Conservation (phyloP, 2,113 vertebrate genomes). For the Anhinga anhinga region DNA sequence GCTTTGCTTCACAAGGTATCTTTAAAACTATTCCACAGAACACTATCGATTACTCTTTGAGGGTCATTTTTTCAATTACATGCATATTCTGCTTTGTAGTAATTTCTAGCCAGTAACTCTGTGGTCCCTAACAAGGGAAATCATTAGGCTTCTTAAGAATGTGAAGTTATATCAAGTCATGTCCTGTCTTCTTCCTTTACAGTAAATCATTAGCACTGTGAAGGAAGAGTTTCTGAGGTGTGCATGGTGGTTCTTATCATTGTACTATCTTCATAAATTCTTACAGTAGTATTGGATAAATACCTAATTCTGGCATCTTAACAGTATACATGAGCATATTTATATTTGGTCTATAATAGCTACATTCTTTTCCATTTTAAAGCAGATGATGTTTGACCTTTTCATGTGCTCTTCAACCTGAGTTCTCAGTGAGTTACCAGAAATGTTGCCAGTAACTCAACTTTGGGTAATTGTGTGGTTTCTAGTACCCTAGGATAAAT, state of each 20-base stretch:
- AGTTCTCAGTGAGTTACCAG: not conserved
- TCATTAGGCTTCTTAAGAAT: not conserved
- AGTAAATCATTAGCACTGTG: not conserved
- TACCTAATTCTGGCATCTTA: not conserved
- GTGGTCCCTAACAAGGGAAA: not conserved
- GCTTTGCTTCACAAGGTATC: not conserved
- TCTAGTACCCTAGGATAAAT: not conserved
- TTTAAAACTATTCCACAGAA: not conserved
- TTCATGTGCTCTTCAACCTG: not conserved
- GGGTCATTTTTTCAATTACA: not conserved
- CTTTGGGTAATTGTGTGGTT: not conserved
- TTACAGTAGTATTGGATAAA: not conserved
- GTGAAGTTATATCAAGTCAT: not conserved
- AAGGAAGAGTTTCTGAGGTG: not conserved
- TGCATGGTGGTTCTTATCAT: not conserved
- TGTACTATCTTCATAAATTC: not conserved
- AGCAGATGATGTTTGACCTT: not conserved
- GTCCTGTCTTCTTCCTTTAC: not conserved
- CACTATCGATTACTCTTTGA: not conserved
- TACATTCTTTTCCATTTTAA: not conserved
- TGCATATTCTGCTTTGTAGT: not conserved
- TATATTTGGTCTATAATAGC: not conserved
- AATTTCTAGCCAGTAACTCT: not conserved
- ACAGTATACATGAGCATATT: not conserved
- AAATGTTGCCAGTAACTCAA: not conserved